phyloP scores from a whole-genome alignment of 92 coral and sea anemone species.

The Montipora capitata region DNA sequence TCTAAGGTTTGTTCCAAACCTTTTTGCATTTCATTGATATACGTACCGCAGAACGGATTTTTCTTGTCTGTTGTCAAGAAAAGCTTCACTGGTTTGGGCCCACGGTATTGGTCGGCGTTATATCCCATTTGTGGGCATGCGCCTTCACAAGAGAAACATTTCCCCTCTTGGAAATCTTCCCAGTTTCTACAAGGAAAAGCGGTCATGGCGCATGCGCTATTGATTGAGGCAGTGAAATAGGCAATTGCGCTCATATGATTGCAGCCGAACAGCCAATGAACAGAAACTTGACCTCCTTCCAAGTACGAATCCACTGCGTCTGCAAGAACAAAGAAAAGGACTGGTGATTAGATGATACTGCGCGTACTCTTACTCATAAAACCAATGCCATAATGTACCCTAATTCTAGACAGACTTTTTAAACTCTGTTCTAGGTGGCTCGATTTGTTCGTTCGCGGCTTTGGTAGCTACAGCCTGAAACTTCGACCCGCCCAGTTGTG shows the following conservation, averaged over 20 bases:
- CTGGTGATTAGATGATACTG: not conserved
- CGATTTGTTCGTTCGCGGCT: no score
- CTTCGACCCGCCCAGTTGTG: no score
- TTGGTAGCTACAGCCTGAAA: no score
- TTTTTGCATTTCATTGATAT: not conserved
- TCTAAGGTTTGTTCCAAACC: no score
- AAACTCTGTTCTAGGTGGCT: no score
- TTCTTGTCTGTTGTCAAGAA: slow-evolving; percentile 61
- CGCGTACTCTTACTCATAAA: not conserved
- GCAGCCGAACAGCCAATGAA: slow-evolving; percentile 82
- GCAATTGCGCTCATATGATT: slow-evolving; percentile 94
- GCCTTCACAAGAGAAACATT: slow-evolving; percentile 78
- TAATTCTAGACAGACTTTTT: no score
- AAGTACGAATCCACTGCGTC: slow-evolving; percentile 36
- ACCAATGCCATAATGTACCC: no score
- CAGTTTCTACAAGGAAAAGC: slow-evolving; percentile 88
- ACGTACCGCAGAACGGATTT: slow-evolving; percentile 78
- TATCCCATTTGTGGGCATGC: slow-evolving; percentile 91
- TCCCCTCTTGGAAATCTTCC: slow-evolving; percentile 84
- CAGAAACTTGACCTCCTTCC: slow-evolving; percentile 45
- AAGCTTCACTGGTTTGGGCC: slow-evolving; percentile 35
- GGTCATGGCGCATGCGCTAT: slow-evolving; percentile 75
- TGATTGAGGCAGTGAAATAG: slow-evolving; percentile 89
- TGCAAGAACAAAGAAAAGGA: not conserved
- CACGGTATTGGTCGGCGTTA: slow-evolving; percentile 70